Conservation (phyloP, 1,140 invertebrate species). For the Anthonomus grandis region DNA sequence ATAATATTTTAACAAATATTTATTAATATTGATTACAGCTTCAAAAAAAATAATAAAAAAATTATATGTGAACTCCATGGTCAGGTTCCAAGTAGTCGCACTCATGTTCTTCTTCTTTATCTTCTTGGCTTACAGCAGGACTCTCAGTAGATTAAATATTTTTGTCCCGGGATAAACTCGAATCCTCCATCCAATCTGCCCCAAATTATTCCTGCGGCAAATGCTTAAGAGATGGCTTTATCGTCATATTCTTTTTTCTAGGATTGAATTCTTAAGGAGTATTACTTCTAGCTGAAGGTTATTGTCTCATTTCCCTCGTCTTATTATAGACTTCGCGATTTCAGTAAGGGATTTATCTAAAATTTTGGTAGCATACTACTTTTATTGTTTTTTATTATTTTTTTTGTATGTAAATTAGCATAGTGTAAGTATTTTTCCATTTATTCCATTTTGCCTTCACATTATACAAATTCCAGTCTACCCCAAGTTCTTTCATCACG, state of each 20-base stretch:
- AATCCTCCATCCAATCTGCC: slow-evolving; percentile 5
- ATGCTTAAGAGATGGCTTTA: background rate
- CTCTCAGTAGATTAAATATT: slow-evolving; percentile 1
- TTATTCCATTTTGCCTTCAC: background rate
- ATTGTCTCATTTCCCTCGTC: slow-evolving; percentile 10
- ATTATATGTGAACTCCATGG: background rate
- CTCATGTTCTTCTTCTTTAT: slow-evolving; percentile 2
- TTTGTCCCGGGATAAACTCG: slow-evolving; percentile 2
- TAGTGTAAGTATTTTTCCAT: too few species aligned
- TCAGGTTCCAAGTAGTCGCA: slow-evolving; percentile 3
- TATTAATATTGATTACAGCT: background rate
- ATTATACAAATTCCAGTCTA: slow-evolving; percentile 11
- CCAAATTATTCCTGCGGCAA: background rate
- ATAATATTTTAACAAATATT: too few species aligned
- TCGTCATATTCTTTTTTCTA: background rate
- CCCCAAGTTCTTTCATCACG: slow-evolving; percentile 7
- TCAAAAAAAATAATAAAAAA: background rate
- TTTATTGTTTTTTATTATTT: slow-evolving; percentile 1
- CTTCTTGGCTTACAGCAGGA: background rate
- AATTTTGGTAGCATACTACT: background rate
- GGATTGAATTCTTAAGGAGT: slow-evolving; percentile 3
- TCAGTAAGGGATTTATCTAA: slow-evolving; percentile 1
- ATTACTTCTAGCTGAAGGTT: slow-evolving; percentile 7
- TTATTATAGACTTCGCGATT: slow-evolving; percentile 6
- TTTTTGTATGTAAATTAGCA: slow-evolving; percentile 9